These are phyloP conservation scores for Stichopus chloronotus DNA, from an alignment of 35 echinoderm and acorn worm genomes.

Conservation along the genomic window DNA sequence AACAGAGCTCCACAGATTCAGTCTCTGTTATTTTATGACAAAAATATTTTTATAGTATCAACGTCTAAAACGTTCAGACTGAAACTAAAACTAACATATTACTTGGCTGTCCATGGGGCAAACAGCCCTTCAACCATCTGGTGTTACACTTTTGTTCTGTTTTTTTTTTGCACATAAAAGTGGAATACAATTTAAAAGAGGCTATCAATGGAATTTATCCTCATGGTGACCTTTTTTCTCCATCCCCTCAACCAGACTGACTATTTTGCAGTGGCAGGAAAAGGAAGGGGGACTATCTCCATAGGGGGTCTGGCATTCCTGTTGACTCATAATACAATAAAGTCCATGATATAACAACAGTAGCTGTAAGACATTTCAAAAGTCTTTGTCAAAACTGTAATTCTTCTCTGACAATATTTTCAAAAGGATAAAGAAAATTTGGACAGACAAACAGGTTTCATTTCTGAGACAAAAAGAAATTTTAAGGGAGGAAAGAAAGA, in stretches of 20 bases:
- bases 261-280: neutral
- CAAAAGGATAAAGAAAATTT: no score
- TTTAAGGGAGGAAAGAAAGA: no score
- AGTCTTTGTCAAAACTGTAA: no score
- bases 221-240: neutral
- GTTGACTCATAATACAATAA: conserved; percentile 5
- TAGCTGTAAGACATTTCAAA: no score
- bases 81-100: neutral
- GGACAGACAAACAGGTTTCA: no score
- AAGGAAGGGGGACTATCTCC: neutral
- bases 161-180: no score
- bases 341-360: neutral
- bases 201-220: neutral
- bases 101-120: neutral
- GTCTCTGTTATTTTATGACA: no score
- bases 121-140: neutral
- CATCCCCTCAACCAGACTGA: neutral
- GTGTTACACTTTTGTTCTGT: neutral
- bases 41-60: no score
- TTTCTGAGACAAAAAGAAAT: no score
- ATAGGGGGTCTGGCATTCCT: neutral
- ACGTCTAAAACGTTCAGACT: neutral
- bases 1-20: no score
- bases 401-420: no score
- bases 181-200: no score